phyloP scores from a whole-genome alignment of 2,113 vertebrate genomes.

The Recurvirostra avosetta region DNA sequence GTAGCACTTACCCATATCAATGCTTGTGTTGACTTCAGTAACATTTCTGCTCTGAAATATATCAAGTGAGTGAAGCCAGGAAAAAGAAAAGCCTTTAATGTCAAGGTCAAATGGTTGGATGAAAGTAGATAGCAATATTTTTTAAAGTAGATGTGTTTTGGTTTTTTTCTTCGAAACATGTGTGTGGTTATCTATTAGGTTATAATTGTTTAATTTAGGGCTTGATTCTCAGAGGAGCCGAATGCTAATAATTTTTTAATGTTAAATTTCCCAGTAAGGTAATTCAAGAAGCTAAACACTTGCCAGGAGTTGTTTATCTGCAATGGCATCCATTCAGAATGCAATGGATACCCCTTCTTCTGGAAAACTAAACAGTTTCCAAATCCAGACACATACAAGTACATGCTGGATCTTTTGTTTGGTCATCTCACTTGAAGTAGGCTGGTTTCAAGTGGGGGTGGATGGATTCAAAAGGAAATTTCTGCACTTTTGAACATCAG shows the following conservation, averaged over 20 bases:
- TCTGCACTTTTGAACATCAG: neutral
- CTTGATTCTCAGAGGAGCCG: neutral
- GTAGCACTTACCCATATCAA: neutral
- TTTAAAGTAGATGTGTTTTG: neutral
- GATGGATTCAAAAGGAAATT: neutral
- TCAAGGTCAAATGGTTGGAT: constrained; percentile 6
- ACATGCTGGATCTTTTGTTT: neutral
- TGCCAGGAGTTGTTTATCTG: neutral
- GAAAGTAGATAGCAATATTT: neutral
- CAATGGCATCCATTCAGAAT: neutral
- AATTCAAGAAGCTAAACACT: neutral
- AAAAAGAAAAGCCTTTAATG: constrained; percentile 16
- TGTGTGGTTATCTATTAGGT: neutral
- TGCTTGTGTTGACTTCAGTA: neutral
- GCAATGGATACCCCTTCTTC: neutral
- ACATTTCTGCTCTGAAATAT: neutral
- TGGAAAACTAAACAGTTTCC: neutral
- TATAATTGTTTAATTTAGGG: neutral
- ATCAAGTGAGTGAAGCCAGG: neutral
- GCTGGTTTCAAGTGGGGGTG: neutral
- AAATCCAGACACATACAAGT: neutral
- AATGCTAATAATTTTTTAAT: neutral
- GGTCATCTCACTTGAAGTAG: neutral
- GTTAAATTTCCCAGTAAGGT: neutral
- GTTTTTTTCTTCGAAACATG: neutral